Evolutionary conservation across 1,140 invertebrate species (phyloP).

Genomic region (Diprion similis): DNA sequence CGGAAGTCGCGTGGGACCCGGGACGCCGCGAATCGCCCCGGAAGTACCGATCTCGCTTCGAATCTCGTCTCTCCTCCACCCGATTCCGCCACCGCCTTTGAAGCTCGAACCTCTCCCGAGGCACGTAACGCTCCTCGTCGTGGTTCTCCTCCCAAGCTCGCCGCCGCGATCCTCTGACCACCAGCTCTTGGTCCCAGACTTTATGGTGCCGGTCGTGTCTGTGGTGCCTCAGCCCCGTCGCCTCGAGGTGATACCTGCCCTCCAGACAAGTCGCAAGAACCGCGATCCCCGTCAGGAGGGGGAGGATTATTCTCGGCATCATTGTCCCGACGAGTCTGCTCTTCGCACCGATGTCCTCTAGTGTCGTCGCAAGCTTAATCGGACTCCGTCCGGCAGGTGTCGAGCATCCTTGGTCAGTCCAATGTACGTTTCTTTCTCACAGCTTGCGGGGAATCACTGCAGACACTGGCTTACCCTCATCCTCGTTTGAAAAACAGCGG

Average conservation of each 20-base stretch:
- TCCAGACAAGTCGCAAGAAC: background rate
- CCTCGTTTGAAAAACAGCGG: too few relatives aligned
- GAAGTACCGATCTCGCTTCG: too few relatives aligned
- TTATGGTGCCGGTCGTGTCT: background rate
- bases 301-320: background rate
- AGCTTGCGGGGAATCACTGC: too few relatives aligned
- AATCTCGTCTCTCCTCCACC: too few relatives aligned
- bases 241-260: slow-evolving; percentile 1
- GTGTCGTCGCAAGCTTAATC: background rate
- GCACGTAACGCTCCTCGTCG: slow-evolving; percentile 21
- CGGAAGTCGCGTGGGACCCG: background rate
- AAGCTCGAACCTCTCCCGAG: slow-evolving; percentile 1
- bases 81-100: too few relatives aligned
- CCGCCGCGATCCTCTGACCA: slow-evolving; percentile 20
- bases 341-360: background rate
- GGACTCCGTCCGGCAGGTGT: too few relatives aligned
- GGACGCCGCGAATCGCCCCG: background rate
- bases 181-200: slow-evolving; percentile 21
- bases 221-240: slow-evolving; percentile 10
- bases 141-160: slow-evolving; percentile 22
- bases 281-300: background rate
- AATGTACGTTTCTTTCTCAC: too few relatives aligned
- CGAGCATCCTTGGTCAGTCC: too few relatives aligned
- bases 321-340: background rate
- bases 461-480: too few relatives aligned